Evolutionary conservation across 2,113 vertebrate species (phyloP).

Genomic region (Gambusia affinis): DNA sequence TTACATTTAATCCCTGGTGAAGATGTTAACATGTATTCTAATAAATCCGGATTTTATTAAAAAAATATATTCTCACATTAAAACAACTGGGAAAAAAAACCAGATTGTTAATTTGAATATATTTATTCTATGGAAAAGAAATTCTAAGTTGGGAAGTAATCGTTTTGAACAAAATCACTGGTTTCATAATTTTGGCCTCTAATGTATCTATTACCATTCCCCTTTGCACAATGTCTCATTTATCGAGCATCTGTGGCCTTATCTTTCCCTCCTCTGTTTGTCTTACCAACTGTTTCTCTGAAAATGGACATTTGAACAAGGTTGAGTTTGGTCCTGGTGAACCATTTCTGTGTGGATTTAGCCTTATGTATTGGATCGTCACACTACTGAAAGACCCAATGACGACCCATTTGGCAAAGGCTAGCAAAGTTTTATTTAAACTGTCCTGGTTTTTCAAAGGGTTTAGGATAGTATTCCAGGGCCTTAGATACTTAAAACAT

Average conservation of each 20-base stretch:
- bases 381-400: neutral
- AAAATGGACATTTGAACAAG: too few species aligned
- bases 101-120: too few species aligned
- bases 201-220: neutral
- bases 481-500: too few species aligned
- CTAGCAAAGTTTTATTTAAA: too few species aligned
- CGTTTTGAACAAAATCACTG: neutral
- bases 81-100: too few species aligned
- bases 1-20: neutral
- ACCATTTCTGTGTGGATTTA: neutral
- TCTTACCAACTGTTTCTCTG: too few species aligned
- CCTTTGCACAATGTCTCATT: neutral
- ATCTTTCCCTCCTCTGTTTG: neutral
- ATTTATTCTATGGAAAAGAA: neutral
- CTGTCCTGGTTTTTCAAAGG: too few species aligned
- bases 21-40: neutral
- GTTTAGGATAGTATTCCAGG: too few species aligned
- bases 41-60: neutral
- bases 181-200: neutral
- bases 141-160: neutral
- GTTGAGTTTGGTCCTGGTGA: neutral
- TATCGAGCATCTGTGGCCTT: neutral
- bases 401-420: too few species aligned
- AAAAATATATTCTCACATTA: too few species aligned
- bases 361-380: neutral